Percentiles rank a stretch among this genome's conserved stretches.
Conservation (phyloP, 2,113 vertebrate species). For the Sphyrna mokarran region DNA sequence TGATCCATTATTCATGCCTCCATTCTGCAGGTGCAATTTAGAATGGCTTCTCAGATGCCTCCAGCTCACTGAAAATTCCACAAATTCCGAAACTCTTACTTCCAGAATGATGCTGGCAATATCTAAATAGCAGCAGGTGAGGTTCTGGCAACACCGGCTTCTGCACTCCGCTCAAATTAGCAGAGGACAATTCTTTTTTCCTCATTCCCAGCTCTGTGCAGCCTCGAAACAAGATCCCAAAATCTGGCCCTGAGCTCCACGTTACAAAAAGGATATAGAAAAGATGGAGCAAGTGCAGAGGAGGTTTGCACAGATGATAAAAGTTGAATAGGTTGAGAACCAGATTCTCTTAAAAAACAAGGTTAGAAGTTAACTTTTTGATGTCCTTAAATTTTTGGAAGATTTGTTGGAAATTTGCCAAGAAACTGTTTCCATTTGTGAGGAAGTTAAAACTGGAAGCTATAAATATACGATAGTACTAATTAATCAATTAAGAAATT, state of each 20-base stretch:
- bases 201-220: background rate
- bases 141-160: background rate
- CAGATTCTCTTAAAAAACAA: background rate
- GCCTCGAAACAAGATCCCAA: background rate
- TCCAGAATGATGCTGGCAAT: background rate
- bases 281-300: background rate
- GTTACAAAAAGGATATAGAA: background rate
- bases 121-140: background rate
- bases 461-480: background rate
- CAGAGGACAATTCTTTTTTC: background rate
- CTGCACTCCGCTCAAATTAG: no score
- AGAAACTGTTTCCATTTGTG: background rate
- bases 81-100: background rate
- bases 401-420: background rate
- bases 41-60: background rate
- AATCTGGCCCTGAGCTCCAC: background rate
- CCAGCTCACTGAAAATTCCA: background rate
- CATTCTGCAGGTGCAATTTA: background rate
- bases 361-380: background rate
- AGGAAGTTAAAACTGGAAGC: background rate
- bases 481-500: background rate
- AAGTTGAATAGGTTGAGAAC: background rate
- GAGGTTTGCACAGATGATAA: background rate
- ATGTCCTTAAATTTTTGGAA: background rate
- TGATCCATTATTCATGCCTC: background rate